Conservation (phyloP, 2,797 vertebrate genomes). For the Poecilia velifera region DNA sequence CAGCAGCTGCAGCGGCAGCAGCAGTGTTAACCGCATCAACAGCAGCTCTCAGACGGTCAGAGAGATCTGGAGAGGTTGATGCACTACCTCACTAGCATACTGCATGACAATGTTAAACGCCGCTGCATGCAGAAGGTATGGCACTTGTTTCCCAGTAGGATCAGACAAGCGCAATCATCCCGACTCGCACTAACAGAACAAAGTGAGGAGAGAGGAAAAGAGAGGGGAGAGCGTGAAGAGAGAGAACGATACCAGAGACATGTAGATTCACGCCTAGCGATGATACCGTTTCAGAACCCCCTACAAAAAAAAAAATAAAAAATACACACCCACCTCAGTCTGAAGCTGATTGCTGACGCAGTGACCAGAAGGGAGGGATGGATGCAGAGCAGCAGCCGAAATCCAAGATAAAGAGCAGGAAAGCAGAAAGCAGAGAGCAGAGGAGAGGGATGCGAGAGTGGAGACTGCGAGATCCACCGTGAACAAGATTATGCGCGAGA, state of each 20-base stretch:
- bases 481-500: constrained; percentile 46
- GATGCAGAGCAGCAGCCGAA: constrained; percentile 57
- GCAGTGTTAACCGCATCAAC: constrained; percentile 38
- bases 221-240: constrained; percentile 18
- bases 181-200: constrained; percentile 47
- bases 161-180: constrained; percentile 45
- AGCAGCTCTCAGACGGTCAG: constrained; percentile 31
- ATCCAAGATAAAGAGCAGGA: constrained; percentile 59
- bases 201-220: constrained; percentile 40
- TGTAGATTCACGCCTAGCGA: constrained; percentile 54
- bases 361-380: constrained; percentile 63
- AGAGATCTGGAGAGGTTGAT: constrained; percentile 47
- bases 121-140: constrained; percentile 36
- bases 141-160: constrained; percentile 33
- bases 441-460: constrained; percentile 42
- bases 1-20: constrained; percentile 49
- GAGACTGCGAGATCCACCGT: constrained; percentile 53
- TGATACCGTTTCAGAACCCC: constrained; percentile 37
- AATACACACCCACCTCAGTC: constrained; percentile 80
- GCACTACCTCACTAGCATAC: constrained; percentile 45
- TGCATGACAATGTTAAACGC: constrained; percentile 47
- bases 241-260: constrained; percentile 49
- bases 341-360: constrained; percentile 76
- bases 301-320: neutral
- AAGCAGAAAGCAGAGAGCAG: constrained; percentile 35